Conservation (phyloP, 2,113 vertebrate species). For the Chrysochloris asiatica region DNA sequence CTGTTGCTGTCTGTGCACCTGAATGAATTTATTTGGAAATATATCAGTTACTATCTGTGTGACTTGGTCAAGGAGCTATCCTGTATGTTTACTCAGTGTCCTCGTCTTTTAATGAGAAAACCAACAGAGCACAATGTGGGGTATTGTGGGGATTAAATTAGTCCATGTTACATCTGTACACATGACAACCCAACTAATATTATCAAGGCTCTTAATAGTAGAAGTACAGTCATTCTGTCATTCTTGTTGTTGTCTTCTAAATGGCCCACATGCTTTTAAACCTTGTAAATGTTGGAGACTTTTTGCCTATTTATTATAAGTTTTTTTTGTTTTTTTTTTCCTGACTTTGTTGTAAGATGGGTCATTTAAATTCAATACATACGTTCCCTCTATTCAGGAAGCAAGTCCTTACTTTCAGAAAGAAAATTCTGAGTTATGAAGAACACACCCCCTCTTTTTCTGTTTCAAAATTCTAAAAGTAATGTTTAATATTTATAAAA, state of each 20-base stretch:
- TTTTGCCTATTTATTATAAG: neutral
- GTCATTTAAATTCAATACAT: constrained; percentile 17
- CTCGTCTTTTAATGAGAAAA: neutral
- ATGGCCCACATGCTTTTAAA: neutral
- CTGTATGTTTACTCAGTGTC: neutral
- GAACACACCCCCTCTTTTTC: neutral
- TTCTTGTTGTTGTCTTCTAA: neutral
- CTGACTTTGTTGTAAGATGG: neutral
- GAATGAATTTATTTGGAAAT: neutral
- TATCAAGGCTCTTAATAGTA: neutral
- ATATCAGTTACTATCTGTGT: neutral
- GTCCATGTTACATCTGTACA: neutral
- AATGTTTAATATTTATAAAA: neutral
- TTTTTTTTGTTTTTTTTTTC: neutral
- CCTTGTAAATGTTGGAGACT: neutral
- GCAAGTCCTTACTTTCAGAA: neutral
- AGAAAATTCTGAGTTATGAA: neutral
- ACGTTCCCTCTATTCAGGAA: neutral
- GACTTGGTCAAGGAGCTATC: neutral
- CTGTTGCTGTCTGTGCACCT: neutral
- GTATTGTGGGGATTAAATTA: neutral
- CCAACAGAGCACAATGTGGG: no score
- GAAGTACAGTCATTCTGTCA: neutral
- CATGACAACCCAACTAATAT: neutral
- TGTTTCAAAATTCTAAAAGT: constrained; percentile 11